Base-by-base conservation (phyloP, 2,113 vertebrate species). In the Phaetusa simplex region DNA sequence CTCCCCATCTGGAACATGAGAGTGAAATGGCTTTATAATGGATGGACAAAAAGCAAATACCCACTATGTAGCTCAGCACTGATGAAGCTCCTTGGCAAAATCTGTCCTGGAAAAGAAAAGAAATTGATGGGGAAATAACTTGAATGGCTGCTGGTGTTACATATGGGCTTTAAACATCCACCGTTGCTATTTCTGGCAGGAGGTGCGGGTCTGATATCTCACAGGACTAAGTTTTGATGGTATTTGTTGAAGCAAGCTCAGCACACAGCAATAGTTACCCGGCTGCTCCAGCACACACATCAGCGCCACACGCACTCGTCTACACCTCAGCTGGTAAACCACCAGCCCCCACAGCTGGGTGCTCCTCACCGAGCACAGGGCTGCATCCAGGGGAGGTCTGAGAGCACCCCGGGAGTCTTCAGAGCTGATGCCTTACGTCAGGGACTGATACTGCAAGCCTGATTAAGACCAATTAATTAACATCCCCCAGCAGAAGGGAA, bases 271-370 rank as follows among this genome's bases (percentile, higher is more conserved):
- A 8, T n/a, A 5, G 34, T 53, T 15, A 8, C 53, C 5, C 1
- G 16, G 52, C 38, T 30, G 62, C 62, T 59, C 27, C 83, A 64
- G 47, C 58, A 27, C 70, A 5, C 26, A 0, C 27, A 8, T 14
- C 29, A 8, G 29, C 9, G 6, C 2, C 43, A 16, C 45, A 10
- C 4, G 0, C 43, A 1, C 32, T 15, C 5, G 2, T 16, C 61
- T 27, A 1, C 1, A 24, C 67, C 83, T 16, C 36, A 14, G 40
- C 56, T 30, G 47, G 12, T 12, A 43, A 49, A 19, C 13, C 56
- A 12, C 17, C 49, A 38, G 20, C 15, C 17, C 36, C 55, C 71
- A 6, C 19, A 47, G 50, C 53, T 27, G 69, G 73, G 5, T 56
- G 47, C 71, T 76, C 66, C 27, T 71, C 70, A 49, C 50, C 0